These are phyloP conservation scores for Melanogrammus aeglefinus DNA, from an alignment of 2,797 vertebrate species.

Conservation along the genomic window DNA sequence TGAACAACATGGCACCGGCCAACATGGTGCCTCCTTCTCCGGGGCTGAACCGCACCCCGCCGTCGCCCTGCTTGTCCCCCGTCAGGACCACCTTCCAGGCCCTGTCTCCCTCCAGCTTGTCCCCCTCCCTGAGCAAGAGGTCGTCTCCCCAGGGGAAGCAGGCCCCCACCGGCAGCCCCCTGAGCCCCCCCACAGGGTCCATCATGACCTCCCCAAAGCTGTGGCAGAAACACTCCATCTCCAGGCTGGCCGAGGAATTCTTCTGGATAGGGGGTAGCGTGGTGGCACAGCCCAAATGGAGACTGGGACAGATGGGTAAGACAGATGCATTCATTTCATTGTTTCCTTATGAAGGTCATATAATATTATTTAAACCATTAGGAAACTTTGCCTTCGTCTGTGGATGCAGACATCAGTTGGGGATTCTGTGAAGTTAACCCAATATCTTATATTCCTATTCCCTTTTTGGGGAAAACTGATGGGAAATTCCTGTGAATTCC, in stretches of 20 bases:
- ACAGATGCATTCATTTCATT: background rate
- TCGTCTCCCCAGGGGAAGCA: conserved; percentile 28
- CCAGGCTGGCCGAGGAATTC: conserved; percentile 84
- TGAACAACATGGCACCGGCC: conserved; percentile 55
- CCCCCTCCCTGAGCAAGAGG: conserved; percentile 32
- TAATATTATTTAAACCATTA: background rate
- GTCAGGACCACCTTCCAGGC: conserved; percentile 55
- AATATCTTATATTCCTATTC: background rate
- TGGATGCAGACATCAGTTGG: background rate
- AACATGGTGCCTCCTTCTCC: conserved; percentile 63
- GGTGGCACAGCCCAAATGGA: conserved; percentile 81
- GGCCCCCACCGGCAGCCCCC: conserved; percentile 25
- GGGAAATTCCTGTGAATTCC: background rate
- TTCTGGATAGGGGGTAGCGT: conserved; percentile 90
- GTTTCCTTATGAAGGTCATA: background rate
- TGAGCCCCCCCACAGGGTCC: conserved; percentile 50
- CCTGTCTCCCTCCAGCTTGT: conserved; percentile 52
- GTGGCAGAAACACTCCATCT: conserved; percentile 77
- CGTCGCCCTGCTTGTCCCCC: conserved; percentile 36
- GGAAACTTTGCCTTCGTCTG: background rate
- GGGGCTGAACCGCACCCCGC: conserved; percentile 43
- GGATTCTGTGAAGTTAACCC: background rate
- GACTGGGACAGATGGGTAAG: conserved; percentile 88
- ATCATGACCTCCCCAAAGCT: conserved; percentile 76
- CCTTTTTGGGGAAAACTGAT: background rate